Percentiles rank a stretch among this genome's conserved stretches.
These are phyloP conservation scores for Dinoponera quadriceps DNA, from an alignment of 1,140 invertebrate species.

Conservation along the genomic window DNA sequence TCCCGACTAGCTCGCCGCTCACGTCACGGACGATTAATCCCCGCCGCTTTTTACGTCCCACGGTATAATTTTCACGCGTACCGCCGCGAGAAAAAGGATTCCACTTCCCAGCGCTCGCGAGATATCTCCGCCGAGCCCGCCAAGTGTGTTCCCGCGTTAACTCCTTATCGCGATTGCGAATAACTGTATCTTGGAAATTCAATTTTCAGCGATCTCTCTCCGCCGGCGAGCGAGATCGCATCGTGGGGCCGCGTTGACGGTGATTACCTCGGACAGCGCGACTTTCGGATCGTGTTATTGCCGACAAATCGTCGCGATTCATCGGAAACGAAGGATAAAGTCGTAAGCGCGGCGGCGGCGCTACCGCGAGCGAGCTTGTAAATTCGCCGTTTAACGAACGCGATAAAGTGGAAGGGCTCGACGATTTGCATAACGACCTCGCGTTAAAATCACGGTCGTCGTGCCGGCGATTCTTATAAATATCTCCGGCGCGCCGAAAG, in stretches of 20 bases:
- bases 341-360: neutral
- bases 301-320: neutral
- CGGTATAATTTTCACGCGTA: constrained; percentile 24
- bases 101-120: neutral
- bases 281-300: too few relatives aligned
- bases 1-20: neutral
- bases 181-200: too few relatives aligned
- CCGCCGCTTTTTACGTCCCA: constrained; percentile 2
- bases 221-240: too few relatives aligned
- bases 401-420: constrained; percentile 58
- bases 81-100: neutral
- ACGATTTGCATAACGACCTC: constrained; percentile 67
- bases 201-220: too few relatives aligned
- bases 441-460: constrained; percentile 68
- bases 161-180: neutral
- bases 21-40: constrained; percentile 31
- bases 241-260: too few relatives aligned
- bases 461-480: constrained; percentile 61
- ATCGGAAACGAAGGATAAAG: constrained; percentile 2
- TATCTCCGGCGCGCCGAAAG: constrained; percentile 58
- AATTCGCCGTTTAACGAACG: constrained; percentile 40
- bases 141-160: neutral
- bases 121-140: neutral
- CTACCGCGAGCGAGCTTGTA: constrained; percentile 11
- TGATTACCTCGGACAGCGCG: too few relatives aligned